Conservation (phyloP, 2,797 vertebrate genomes). For the Rhabdophis nuchalis region DNA sequence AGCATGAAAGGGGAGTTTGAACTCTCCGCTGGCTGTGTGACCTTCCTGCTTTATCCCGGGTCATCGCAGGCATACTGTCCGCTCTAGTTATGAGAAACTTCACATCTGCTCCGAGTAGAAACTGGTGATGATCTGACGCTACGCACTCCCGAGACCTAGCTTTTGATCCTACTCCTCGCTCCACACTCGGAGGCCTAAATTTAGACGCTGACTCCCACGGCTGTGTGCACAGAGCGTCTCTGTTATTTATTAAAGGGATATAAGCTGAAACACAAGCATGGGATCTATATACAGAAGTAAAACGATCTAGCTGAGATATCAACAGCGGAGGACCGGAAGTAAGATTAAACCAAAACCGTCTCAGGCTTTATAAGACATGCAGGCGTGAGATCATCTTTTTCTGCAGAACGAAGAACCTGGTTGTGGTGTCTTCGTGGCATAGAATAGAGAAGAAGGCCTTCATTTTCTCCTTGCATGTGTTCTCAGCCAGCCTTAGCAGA, state of each 20-base stretch:
- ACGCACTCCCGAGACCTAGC: conserved; percentile 48
- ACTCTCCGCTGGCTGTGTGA: too few relatives aligned
- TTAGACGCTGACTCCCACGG: conserved; percentile 61
- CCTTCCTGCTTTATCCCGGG: too few relatives aligned
- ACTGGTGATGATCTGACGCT: conserved; percentile 41
- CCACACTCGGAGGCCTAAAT: conserved; percentile 60
- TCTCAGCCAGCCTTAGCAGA: too few relatives aligned
- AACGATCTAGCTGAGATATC: neutral
- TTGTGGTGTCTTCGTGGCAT: neutral
- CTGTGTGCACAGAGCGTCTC: conserved; percentile 49
- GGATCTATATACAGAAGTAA: neutral
- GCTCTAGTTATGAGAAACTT: neutral
- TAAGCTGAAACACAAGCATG: conserved; percentile 35
- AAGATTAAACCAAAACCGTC: too few relatives aligned
- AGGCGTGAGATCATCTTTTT: neutral
- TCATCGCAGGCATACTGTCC: neutral
- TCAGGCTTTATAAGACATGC: neutral
- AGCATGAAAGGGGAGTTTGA: too few relatives aligned
- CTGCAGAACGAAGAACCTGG: neutral
- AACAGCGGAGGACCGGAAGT: neutral
- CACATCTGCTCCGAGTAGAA: conserved; percentile 17
- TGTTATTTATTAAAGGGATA: conserved; percentile 55
- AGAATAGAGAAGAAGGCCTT: neutral
- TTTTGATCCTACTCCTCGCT: conserved; percentile 55
- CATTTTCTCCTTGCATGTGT: neutral